A percentile compares a stretch with the other conserved stretches of the same genome.
phyloP scores from a whole-genome alignment of 2,113 vertebrate species.

The Piprites chloris region DNA sequence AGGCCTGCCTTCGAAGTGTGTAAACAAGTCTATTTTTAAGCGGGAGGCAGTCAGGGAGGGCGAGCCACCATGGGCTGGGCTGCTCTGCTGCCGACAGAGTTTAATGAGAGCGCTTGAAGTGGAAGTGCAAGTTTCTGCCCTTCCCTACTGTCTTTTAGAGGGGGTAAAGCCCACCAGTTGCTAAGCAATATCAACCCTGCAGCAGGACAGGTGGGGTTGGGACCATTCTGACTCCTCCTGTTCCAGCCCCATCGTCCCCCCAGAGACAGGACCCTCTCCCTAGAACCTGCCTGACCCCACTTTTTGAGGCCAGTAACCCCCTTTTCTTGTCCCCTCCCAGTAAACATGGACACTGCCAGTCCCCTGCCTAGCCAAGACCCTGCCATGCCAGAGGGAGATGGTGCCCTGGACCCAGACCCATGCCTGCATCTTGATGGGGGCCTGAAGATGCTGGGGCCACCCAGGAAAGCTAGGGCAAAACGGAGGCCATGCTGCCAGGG shows the following conservation, averaged over 20 bases:
- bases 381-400: background rate
- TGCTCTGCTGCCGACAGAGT: background rate
- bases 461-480: background rate
- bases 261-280: rapidly evolving
- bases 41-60: background rate
- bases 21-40: slow-evolving; percentile 70
- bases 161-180: background rate
- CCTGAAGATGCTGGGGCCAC: background rate
- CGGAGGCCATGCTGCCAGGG: background rate
- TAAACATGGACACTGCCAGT: background rate
- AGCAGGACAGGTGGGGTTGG: background rate
- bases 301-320: background rate
- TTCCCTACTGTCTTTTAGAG: background rate
- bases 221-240: background rate
- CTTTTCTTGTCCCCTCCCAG: background rate
- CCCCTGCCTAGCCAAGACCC: background rate
- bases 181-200: background rate
- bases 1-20: background rate
- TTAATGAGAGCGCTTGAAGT: background rate
- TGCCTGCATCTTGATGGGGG: background rate
- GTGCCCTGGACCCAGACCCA: background rate
- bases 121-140: background rate
- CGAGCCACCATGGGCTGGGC: background rate
- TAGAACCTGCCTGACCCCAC: background rate
- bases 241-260: background rate